Evolutionary conservation across 1,140 invertebrate genomes (phyloP).

Genomic region (Eumaeus atala): DNA sequence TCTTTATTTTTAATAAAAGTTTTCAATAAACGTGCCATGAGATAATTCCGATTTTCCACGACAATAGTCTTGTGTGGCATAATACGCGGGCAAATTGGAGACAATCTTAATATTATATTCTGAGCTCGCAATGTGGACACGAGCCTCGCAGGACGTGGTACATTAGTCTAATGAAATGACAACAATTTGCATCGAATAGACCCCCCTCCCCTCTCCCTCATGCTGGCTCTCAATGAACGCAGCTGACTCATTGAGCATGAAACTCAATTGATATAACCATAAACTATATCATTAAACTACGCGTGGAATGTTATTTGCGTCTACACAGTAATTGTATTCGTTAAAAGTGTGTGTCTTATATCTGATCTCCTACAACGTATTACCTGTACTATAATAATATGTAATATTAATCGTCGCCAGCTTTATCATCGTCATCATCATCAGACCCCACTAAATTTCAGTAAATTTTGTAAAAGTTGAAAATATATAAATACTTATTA

Average conservation of each 20-base stretch:
- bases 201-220: background rate
- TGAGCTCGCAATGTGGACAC: slow-evolving; percentile 28
- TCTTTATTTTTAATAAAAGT: no score
- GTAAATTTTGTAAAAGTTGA: background rate
- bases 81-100: no score
- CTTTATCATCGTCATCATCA: no score
- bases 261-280: slow-evolving; percentile 7
- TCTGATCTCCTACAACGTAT: no score
- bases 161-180: slow-evolving; percentile 57
- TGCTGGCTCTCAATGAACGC: slow-evolving; percentile 2
- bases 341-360: no score
- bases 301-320: slow-evolving; percentile 6
- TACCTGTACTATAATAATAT: no score
- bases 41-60: no score
- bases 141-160: slow-evolving; percentile 38
- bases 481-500: background rate
- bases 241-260: slow-evolving; percentile 6
- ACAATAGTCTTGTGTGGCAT: no score
- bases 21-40: no score
- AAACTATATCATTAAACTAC: slow-evolving; percentile 8
- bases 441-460: no score
- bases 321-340: background rate
- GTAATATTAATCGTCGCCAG: no score
- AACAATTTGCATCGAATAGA: slow-evolving; percentile 52
- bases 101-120: no score